Base-by-base conservation (phyloP, 2,113 vertebrate genomes). In the Scophthalmus maximus region DNA sequence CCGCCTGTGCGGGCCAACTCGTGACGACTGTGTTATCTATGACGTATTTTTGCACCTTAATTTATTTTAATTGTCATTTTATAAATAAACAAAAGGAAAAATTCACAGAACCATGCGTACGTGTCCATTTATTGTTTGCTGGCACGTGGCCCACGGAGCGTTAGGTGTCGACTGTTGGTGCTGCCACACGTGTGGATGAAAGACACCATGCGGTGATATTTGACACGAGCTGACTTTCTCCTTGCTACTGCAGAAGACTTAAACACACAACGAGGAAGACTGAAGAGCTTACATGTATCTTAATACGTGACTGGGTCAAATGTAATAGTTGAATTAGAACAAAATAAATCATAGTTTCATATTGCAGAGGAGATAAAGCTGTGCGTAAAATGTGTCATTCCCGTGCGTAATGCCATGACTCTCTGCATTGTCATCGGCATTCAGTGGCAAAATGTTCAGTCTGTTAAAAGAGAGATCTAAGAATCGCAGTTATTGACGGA, bases 41-140 rank as follows among this genome's bases (percentile, higher is more conserved):
- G 8, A 32, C 32, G 57, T 52, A 38, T 73, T 72, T 82, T 81
- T 80, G 79, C 82, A 88, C 82, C 68, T 83, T 84, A 87, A 85
- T 82, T 85, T 81, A 84, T 76, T 83, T 18, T 52, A 63, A 70
- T 61, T 62, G 29, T 42, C 61, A 46, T 57, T 29, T 68, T 46
- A n/a, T 69, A 67, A 76, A 78, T 84, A 76, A 87, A 87, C 46
- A 57, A 66, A 69, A 32, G 5, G 10, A 42, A 51, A 74, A 75
- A 61, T 22, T 27, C 17, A 18, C n/a, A n/a, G n/a, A n/a, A n/a
- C 40, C 14, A 29, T 10, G 14, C 25, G 1, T 9, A 0, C 23
- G 44, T 68, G 53, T 73, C 12, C 20, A 22, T 44, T 76, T 1
- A 56, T 36, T 56, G 15, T 46, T 67, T 30, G 1, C 22, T 34